These are phyloP conservation scores for Sciurus vulgaris DNA, from an alignment of 2,797 vertebrate genomes.

Conservation along the genomic window DNA sequence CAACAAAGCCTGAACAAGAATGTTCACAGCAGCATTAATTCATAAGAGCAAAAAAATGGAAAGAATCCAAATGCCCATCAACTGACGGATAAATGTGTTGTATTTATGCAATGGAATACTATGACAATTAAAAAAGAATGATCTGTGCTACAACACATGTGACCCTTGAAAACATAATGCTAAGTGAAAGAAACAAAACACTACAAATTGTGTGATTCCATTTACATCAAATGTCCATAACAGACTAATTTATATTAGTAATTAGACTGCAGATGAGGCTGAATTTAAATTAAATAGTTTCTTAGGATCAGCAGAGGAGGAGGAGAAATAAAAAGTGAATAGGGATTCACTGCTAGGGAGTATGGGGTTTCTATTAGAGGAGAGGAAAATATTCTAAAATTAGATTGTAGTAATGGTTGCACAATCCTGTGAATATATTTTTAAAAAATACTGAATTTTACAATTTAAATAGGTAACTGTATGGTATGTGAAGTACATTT, in stretches of 20 bases:
- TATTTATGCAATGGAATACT: background rate
- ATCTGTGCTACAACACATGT: background rate
- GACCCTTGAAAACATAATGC: slow-evolving; percentile 40
- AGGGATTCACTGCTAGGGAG: background rate
- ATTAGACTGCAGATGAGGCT: background rate
- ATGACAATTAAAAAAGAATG: slow-evolving; percentile 29
- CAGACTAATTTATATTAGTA: slow-evolving; percentile 12
- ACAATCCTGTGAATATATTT: slow-evolving; percentile 45
- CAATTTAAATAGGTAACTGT: slow-evolving; percentile 23
- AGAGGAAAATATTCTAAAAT: slow-evolving; percentile 64
- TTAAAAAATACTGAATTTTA: slow-evolving; percentile 56
- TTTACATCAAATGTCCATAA: slow-evolving; percentile 55
- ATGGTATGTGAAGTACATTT: slow-evolving; percentile 7
- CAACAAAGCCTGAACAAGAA: slow-evolving; percentile 41
- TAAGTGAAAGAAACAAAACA: slow-evolving; percentile 44
- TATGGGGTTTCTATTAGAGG: slow-evolving; percentile 38
- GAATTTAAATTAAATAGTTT: slow-evolving; percentile 31
- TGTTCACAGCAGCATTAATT: slow-evolving; percentile 39
- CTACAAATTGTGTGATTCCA: background rate
- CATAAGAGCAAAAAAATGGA: slow-evolving; percentile 23
- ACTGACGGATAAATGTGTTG: background rate
- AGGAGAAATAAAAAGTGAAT: background rate
- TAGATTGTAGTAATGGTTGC: background rate
- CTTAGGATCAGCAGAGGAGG: background rate
- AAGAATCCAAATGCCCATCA: slow-evolving; percentile 47